These are phyloP conservation scores for Probaryconus sp. DNA, from an alignment of 1,140 invertebrate species.

Conservation along the genomic window DNA sequence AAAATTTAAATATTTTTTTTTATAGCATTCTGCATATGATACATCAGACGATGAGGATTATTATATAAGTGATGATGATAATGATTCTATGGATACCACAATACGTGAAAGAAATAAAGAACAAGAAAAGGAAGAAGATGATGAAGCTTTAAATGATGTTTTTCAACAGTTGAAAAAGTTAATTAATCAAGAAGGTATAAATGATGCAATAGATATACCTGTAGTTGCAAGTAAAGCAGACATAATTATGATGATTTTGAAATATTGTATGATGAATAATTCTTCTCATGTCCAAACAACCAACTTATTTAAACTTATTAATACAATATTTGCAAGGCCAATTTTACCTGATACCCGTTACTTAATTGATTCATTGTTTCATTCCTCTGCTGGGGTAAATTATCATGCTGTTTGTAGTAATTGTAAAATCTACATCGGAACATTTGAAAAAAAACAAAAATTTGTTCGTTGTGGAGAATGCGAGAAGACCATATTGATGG, in stretches of 20 bases:
- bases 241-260: conserved; percentile 11
- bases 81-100: too few relatives aligned
- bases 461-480: too few relatives aligned
- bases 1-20: too few relatives aligned
- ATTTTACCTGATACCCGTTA: conserved; percentile 7
- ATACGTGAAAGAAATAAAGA: too few relatives aligned
- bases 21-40: too few relatives aligned
- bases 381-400: background rate
- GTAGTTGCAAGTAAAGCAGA: background rate
- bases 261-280: background rate
- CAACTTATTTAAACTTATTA: conserved; percentile 11
- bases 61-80: too few relatives aligned
- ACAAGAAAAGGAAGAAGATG: background rate
- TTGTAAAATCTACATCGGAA: conserved; percentile 2
- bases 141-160: conserved; percentile 2
- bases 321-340: background rate
- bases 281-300: background rate
- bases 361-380: background rate
- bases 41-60: too few relatives aligned
- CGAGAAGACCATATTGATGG: too few relatives aligned
- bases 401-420: conserved; percentile 21
- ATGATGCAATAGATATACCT: background rate
- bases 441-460: too few relatives aligned
- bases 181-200: background rate
- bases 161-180: background rate